Evolutionary conservation across 2,797 vertebrate genomes (phyloP).

Genomic region (Podarcis lilfordi): DNA sequence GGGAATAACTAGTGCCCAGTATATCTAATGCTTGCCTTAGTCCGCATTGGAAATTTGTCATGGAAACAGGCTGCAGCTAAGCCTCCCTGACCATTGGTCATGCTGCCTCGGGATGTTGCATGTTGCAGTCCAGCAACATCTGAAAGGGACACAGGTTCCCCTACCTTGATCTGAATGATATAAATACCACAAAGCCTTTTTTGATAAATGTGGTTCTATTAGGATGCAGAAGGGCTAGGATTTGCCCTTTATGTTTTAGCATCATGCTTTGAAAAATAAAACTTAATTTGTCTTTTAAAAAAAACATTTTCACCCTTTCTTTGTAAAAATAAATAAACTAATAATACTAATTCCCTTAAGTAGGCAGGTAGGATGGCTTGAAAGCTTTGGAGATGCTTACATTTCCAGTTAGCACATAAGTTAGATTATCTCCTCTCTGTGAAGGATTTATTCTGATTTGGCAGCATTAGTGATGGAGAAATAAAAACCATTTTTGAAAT

Average conservation of each 20-base stretch:
- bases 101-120: no score
- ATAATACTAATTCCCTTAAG: background rate
- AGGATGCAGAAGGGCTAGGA: background rate
- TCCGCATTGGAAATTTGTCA: background rate
- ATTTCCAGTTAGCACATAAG: slow-evolving; percentile 61
- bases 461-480: slow-evolving; percentile 48
- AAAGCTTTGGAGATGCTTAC: slow-evolving; percentile 52
- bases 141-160: background rate
- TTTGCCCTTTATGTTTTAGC: background rate
- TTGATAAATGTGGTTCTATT: background rate
- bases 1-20: background rate
- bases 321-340: background rate
- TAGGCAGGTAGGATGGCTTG: slow-evolving; percentile 14
- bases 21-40: slow-evolving; percentile 6
- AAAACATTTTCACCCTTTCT: slow-evolving; percentile 1
- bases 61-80: background rate
- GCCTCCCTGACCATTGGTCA: background rate
- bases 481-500: slow-evolving; percentile 59
- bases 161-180: background rate
- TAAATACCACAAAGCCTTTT: background rate
- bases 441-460: slow-evolving; percentile 63
- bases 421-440: slow-evolving; percentile 65
- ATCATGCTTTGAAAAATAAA: slow-evolving; percentile 3
- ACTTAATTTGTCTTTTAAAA: background rate
- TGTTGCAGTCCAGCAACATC: no score